Conservation (phyloP, 2,113 vertebrate genomes). For the Pipa parva region DNA sequence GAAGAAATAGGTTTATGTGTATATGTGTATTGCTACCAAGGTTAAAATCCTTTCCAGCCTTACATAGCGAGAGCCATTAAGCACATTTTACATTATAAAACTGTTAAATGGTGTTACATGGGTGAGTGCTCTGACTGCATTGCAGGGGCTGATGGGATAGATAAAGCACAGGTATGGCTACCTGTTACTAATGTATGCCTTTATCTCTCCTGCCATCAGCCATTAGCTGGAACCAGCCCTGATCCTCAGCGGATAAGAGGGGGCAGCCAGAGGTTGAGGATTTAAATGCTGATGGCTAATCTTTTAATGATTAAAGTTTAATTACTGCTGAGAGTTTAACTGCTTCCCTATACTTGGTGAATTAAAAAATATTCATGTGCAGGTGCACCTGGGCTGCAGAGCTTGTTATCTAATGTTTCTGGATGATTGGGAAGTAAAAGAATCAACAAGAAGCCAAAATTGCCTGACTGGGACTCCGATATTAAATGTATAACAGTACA, state of each 20-base stretch:
- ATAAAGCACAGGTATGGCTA: conserved; percentile 14
- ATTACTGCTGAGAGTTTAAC: conserved; percentile 15
- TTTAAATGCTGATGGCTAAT: not conserved
- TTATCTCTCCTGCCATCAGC: conserved; percentile 11
- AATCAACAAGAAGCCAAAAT: no score
- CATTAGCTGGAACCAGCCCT: not conserved
- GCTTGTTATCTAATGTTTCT: no score
- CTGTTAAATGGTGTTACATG: not conserved
- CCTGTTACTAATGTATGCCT: not conserved
- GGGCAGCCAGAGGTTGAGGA: not conserved
- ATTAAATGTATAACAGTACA: no score
- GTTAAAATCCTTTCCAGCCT: not conserved
- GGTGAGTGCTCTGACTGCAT: conserved; percentile 6
- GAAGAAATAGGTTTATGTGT: no score
- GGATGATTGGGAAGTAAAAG: no score
- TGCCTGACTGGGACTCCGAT: no score
- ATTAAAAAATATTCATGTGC: no score
- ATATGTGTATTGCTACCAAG: no score
- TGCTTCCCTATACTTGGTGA: no score
- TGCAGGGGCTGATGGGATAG: conserved; percentile 7
- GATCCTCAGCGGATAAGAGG: not conserved
- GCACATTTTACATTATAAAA: conserved; percentile 2
- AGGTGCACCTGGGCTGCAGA: not conserved
- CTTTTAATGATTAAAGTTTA: conserved; percentile 21
- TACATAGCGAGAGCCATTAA: not conserved